A percentile compares a stretch with the other conserved stretches of the same genome.
phyloP scores from a whole-genome alignment of 2,888 invertebrate genomes.

The Drosophila helvetica region DNA sequence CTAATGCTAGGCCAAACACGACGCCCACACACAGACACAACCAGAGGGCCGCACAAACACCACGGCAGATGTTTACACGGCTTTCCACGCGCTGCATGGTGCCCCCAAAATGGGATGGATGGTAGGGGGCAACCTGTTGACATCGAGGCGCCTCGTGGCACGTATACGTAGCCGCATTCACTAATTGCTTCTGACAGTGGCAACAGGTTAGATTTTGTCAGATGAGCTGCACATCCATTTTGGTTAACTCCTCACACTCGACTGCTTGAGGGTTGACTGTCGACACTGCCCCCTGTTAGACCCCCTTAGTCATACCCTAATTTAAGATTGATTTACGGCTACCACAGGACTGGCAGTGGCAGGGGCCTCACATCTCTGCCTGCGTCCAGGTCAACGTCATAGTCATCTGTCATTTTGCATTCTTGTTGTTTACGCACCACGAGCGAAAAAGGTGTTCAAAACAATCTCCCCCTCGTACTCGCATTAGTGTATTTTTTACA shows the following conservation, averaged over 20 bases:
- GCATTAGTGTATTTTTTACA: slow-evolving; percentile 13
- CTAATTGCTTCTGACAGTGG: slow-evolving; percentile 71
- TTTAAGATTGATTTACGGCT: slow-evolving; percentile 25
- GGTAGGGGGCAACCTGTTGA: slow-evolving; percentile 65
- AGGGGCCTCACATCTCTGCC: not conserved
- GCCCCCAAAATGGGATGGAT: not conserved
- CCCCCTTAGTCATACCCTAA: slow-evolving; percentile 14
- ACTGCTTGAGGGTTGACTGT: slow-evolving; percentile 4
- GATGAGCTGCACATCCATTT: slow-evolving; percentile 43
- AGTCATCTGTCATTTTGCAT: slow-evolving; percentile 70
- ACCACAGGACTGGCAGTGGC: slow-evolving; percentile 37
- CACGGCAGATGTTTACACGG: slow-evolving; percentile 35
- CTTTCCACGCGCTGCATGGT: slow-evolving; percentile 16
- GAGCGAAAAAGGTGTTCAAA: slow-evolving; percentile 49
- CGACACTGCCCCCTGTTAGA: not conserved
- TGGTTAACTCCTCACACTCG: slow-evolving; percentile 17
- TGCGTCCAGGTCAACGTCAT: slow-evolving; percentile 46
- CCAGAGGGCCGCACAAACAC: not conserved
- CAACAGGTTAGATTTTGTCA: slow-evolving; percentile 63
- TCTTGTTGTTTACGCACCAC: slow-evolving; percentile 66
- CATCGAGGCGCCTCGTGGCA: slow-evolving; percentile 51
- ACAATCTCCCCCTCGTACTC: not conserved
- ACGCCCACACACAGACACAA: slow-evolving; percentile 1
- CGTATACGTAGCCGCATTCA: slow-evolving; percentile 32
- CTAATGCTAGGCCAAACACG: slow-evolving; percentile 46